Evolutionary conservation across 2,888 invertebrate genomes (phyloP).

Genomic region (Nipponacmea schrenckii): DNA sequence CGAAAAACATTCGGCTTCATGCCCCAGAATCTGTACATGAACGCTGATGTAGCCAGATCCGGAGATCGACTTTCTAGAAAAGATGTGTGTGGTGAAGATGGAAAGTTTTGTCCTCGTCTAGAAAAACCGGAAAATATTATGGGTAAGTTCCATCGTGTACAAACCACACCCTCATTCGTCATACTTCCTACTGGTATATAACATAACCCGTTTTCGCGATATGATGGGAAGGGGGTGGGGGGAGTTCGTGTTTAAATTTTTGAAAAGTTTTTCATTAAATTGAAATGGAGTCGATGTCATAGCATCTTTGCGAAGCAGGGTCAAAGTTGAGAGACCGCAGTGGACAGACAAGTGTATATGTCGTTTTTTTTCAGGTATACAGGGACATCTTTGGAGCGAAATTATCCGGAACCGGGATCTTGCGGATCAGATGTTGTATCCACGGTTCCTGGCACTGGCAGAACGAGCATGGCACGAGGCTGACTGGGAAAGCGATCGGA

Average conservation of each 20-base stretch:
- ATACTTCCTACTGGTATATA: too few relatives aligned
- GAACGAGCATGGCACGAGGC: slow-evolving; percentile 63
- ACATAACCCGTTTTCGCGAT: too few relatives aligned
- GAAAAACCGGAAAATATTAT: slow-evolving; percentile 54
- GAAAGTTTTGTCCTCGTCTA: slow-evolving; percentile 42
- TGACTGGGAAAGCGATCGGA: slow-evolving; percentile 48
- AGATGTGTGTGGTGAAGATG: slow-evolving; percentile 42
- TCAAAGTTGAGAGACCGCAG: too few relatives aligned
- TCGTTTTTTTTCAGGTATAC: slow-evolving; percentile 59
- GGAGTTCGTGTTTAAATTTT: too few relatives aligned
- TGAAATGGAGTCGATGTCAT: too few relatives aligned
- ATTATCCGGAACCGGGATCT: slow-evolving; percentile 41
- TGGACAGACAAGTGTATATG: too few relatives aligned
- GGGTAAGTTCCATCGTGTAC: slow-evolving; percentile 40
- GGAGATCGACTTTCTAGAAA: slow-evolving; percentile 44
- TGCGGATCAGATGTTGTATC: slow-evolving; percentile 54
- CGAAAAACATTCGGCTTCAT: slow-evolving; percentile 52
- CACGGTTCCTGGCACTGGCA: slow-evolving; percentile 54
- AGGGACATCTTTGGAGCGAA: slow-evolving; percentile 62
- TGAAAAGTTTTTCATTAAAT: too few relatives aligned
- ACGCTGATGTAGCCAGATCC: slow-evolving; percentile 42
- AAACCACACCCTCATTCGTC: too few relatives aligned
- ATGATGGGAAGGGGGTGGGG: too few relatives aligned
- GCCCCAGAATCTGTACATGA: slow-evolving; percentile 51
- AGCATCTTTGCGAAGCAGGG: too few relatives aligned